phyloP scores from a whole-genome alignment of 37 sponge, comb jelly and placozoan species.

The Chondrosia reniformis region DNA sequence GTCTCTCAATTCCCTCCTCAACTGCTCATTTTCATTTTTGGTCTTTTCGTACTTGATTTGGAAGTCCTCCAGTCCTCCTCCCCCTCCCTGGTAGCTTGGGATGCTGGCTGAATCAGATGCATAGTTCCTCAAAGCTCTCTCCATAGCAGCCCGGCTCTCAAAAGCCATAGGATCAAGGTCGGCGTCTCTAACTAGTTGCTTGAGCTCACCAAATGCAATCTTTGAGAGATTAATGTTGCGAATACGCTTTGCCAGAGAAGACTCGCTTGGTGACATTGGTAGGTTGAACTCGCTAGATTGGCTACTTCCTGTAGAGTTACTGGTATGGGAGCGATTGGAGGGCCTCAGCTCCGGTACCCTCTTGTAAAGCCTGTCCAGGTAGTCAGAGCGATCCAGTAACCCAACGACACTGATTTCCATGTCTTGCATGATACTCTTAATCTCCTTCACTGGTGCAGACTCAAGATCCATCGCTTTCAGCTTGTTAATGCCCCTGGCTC shows the following conservation, averaged over 20 bases:
- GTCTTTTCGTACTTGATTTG: background rate
- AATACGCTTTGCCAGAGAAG: background rate
- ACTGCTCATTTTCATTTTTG: background rate
- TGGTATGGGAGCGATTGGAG: background rate
- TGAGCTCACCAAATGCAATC: background rate
- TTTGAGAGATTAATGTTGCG: background rate
- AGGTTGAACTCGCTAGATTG: background rate
- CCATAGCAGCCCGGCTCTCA: background rate
- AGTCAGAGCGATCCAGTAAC: conserved; percentile 37
- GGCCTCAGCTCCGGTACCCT: conserved; percentile 55
- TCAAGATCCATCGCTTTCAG: conserved; percentile 62
- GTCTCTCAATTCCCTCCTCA: background rate
- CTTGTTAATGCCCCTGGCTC: conserved; percentile 42
- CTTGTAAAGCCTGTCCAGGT: conserved; percentile 41
- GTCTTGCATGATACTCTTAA: conserved; percentile 61
- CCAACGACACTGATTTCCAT: conserved; percentile 50
- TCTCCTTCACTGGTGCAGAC: conserved; percentile 25
- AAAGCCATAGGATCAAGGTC: background rate
- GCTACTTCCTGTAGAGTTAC: background rate
- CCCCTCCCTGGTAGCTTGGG: too few relatives aligned
- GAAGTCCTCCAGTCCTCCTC: too few relatives aligned
- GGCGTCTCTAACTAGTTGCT: background rate
- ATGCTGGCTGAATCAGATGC: background rate
- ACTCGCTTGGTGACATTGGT: background rate
- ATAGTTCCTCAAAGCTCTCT: background rate